phyloP scores from a whole-genome alignment of 2,797 vertebrate genomes.

The Arnoldichthys spilopterus region DNA sequence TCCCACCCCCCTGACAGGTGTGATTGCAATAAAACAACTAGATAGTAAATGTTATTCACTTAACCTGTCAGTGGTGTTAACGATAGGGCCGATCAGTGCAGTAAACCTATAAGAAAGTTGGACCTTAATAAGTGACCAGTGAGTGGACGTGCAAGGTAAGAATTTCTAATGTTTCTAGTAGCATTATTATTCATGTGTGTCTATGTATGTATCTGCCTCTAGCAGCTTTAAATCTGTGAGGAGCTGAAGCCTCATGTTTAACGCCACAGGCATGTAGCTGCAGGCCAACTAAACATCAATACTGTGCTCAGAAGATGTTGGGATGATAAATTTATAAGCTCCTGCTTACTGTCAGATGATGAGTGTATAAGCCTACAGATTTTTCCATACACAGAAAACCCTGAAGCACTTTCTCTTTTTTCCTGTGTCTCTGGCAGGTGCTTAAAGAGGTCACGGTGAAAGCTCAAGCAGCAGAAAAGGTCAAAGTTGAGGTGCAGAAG shows the following conservation, averaged over 20 bases:
- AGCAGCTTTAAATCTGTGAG: neutral
- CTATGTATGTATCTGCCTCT: neutral
- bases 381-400: neutral
- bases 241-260: neutral
- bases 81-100: too few relatives aligned
- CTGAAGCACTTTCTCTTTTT: neutral
- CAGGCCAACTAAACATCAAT: constrained; percentile 10
- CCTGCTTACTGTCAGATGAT: neutral
- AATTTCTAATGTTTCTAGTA: neutral
- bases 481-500: constrained; percentile 94
- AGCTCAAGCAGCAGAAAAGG: constrained; percentile 92
- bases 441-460: constrained; percentile 94
- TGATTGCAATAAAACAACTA: too few relatives aligned
- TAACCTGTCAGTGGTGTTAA: too few relatives aligned
- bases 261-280: neutral
- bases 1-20: too few relatives aligned
- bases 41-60: too few relatives aligned
- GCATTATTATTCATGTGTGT: neutral
- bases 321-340: neutral
- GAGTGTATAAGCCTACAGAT: neutral
- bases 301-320: neutral
- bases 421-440: constrained; percentile 76
- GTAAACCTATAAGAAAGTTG: too few relatives aligned
- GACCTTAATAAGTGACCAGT: neutral
- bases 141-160: neutral